Percentiles rank a stretch among this genome's conserved stretches.
Conservation (phyloP, 2,888 invertebrate genomes). For the Drosophila tanythrix region DNA sequence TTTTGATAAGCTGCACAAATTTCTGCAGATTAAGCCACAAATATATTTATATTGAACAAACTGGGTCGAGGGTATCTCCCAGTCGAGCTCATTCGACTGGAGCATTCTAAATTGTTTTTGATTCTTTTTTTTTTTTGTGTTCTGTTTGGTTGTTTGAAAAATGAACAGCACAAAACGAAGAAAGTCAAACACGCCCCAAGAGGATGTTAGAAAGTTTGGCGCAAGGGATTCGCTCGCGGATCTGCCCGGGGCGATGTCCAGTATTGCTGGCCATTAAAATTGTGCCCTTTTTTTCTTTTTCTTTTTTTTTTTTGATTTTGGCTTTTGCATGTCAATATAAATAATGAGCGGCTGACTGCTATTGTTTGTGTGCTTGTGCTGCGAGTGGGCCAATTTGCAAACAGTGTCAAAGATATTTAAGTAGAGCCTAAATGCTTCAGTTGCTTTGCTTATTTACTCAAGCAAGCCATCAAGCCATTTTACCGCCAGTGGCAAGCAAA, state of each 20-base stretch:
- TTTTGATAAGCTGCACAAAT: background rate
- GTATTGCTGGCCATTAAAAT: slow-evolving; percentile 70
- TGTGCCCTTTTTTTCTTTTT: slow-evolving; percentile 30
- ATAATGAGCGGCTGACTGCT: slow-evolving; percentile 61
- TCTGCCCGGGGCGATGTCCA: slow-evolving; percentile 57
- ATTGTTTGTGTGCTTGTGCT: slow-evolving; percentile 3
- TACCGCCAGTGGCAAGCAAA: slow-evolving; percentile 10
- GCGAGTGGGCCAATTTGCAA: slow-evolving; percentile 42
- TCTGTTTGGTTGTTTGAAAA: slow-evolving; percentile 31
- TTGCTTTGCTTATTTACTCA: slow-evolving; percentile 19
- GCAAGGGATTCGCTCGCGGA: slow-evolving; percentile 21
- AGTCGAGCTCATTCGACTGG: background rate
- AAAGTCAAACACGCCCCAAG: slow-evolving; percentile 27
- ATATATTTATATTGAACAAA: background rate
- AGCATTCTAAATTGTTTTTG: background rate
- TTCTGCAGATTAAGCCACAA: background rate
- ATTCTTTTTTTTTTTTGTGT: slow-evolving; percentile 29
- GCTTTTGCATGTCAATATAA: slow-evolving; percentile 56
- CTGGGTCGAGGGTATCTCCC: background rate
- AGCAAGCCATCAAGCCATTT: background rate
- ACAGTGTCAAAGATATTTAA: slow-evolving; percentile 44
- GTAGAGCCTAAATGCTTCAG: slow-evolving; percentile 9
- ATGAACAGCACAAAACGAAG: slow-evolving; percentile 31
- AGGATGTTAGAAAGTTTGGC: slow-evolving; percentile 50
- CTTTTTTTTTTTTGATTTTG: background rate